A percentile compares a stretch with the other conserved stretches of the same genome.
These are phyloP conservation scores for Chionomys nivalis DNA, from an alignment of 2,113 vertebrate species.

Conservation along the genomic window DNA sequence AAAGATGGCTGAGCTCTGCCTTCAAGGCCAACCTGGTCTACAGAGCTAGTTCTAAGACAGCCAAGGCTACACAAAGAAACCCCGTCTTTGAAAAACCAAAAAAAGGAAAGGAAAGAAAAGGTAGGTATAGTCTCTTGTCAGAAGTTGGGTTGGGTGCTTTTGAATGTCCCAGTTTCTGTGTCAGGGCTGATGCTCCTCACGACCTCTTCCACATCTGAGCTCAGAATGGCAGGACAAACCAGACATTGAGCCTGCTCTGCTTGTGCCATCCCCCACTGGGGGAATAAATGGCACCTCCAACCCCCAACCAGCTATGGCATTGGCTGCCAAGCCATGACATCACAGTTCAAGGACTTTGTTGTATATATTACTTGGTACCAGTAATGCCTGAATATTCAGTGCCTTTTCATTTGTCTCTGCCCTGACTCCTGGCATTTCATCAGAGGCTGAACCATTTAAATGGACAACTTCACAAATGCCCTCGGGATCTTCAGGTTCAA, in stretches of 20 bases:
- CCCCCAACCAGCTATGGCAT: not conserved
- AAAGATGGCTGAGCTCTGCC: no score
- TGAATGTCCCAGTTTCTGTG: not conserved
- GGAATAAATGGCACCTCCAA: not conserved
- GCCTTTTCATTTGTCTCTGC: constrained; percentile 55
- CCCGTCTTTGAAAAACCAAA: not conserved
- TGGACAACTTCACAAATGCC: constrained; percentile 20
- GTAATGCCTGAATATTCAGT: not conserved
- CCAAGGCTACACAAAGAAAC: not conserved
- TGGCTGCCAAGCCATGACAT: not conserved
- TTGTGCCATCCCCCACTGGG: not conserved
- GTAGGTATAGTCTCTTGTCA: not conserved
- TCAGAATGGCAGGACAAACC: not conserved
- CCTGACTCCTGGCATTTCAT: constrained; percentile 51
- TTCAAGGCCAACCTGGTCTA: not conserved
- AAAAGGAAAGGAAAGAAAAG: not conserved
- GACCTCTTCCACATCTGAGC: not conserved
- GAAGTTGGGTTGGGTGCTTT: not conserved
- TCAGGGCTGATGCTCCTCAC: not conserved
- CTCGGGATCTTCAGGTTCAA: constrained; percentile 16
- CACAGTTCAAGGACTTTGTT: not conserved
- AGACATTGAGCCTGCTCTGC: not conserved
- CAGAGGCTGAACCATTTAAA: constrained; percentile 10
- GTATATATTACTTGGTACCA: constrained; percentile 4
- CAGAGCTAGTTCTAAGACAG: not conserved